Evolutionary conservation across 2,888 invertebrate species (phyloP), one percentile per base, ranked within the genome.

Genomic region (Cordilura impudica): DNA sequence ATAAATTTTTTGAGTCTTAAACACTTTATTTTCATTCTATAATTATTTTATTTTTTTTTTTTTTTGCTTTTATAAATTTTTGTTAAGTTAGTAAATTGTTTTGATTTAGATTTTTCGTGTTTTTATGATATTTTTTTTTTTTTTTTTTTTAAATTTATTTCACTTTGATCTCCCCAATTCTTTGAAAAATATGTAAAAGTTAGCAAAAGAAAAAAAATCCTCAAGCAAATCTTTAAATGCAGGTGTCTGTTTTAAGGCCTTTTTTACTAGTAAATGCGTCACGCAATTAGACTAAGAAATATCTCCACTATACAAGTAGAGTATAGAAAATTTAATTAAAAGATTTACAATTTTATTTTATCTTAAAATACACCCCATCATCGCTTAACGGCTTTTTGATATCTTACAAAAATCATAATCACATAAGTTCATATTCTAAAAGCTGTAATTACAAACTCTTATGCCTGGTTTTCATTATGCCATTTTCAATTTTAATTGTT

Each of bases 211-310:
- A 39, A 39, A 4, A n/a, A 39, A n/a, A n/a, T 39, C n/a, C n/a
- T 39, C n/a, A 39, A 39, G 35, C 4, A 60, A 43, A 43, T 66
- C 16, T 43, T 31, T 51, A 8, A 43, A 53, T 66, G 66, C 73
- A 74, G 73, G 73, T 74, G 73, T 74, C 60, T 74, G 43, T 66
- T 60, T 51, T 60, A 53, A 7, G 51, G 31, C n/a, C 3, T 35
- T 35, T 12, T 12, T 35, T 58, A 26, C 51, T 43, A 35, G 31
- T 53, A 67, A 67, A 60, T 60, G 60, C 51, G 58, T 74, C 58
- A 45, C 16, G 45, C 53, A 45, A 74, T 58, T 53, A 23, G 19
- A 60, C 31, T 53, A 31, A 21, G 3, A 66, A 43, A 39, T 39
- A 39, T 39, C 0, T 26, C 3, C 26, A 29, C 49, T 43, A 31